phyloP scores from a whole-genome alignment of 2,113 vertebrate genomes.

The Choloepus hoffmanni region DNA sequence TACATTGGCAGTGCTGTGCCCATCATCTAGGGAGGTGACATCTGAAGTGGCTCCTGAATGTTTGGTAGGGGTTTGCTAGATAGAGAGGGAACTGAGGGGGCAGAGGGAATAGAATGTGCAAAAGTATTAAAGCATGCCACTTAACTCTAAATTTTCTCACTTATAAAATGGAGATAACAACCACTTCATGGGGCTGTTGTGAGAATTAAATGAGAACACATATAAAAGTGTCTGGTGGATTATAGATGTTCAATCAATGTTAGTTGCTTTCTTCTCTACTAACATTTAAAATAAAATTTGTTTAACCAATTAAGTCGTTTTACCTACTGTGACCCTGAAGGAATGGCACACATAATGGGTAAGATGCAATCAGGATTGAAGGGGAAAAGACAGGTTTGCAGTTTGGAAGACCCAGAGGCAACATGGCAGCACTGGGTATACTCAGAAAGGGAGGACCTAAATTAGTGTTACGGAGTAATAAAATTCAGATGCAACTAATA shows the following conservation, averaged over 20 bases:
- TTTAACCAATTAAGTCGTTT: not conserved
- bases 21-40: not conserved
- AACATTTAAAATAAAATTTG: conserved; percentile 50
- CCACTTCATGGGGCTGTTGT: not conserved
- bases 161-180: not conserved
- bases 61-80: conserved; percentile 12
- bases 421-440: not conserved
- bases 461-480: not conserved
- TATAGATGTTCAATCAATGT: conserved; percentile 1
- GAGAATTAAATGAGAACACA: not conserved
- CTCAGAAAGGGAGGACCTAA: not conserved
- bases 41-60: conserved; percentile 29
- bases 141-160: conserved; percentile 20
- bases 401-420: not conserved
- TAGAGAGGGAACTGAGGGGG: conserved; percentile 17
- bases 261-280: not conserved
- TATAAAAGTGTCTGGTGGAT: not conserved
- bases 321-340: not conserved
- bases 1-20: not conserved
- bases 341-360: not conserved
- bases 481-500: conserved; percentile 4
- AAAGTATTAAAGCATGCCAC: not conserved
- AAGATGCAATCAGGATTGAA: not conserved
- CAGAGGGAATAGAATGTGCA: not conserved
- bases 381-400: not conserved